Evolutionary conservation across 2,113 vertebrate genomes (phyloP).

Genomic region (Monopterus albus): DNA sequence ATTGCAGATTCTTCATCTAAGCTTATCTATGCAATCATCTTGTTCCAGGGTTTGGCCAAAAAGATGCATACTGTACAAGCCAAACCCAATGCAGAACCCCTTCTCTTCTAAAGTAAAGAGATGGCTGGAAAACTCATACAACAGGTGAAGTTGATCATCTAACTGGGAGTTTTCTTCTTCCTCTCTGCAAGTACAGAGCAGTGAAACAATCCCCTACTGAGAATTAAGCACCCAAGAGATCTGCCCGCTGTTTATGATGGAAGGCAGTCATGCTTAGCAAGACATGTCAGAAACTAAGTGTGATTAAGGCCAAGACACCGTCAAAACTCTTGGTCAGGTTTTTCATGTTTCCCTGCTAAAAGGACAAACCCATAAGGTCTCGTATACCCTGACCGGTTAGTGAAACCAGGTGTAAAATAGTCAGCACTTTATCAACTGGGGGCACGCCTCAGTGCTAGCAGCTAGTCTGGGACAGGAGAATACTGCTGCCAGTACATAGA

Average conservation of each 20-base stretch:
- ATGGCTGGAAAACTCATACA: not conserved
- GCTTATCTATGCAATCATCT: not conserved
- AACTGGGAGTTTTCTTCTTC: not conserved
- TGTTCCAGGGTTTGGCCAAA: not conserved
- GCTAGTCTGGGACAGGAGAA: not conserved
- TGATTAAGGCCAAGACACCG: slow-evolving; percentile 15
- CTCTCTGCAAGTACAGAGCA: slow-evolving; percentile 15
- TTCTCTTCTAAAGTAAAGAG: not conserved
- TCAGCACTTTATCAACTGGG: slow-evolving; percentile 25
- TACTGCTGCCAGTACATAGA: not conserved
- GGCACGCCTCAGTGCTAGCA: not conserved
- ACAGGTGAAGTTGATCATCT: not conserved
- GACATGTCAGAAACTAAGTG: slow-evolving; percentile 32
- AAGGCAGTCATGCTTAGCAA: slow-evolving; percentile 36
- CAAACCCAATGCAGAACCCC: not conserved
- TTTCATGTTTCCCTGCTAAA: slow-evolving; percentile 30
- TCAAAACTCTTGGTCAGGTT: slow-evolving; percentile 1
- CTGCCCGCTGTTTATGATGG: slow-evolving; percentile 23
- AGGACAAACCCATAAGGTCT: slow-evolving; percentile 12
- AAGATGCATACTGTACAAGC: not conserved
- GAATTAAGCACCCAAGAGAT: slow-evolving; percentile 24
- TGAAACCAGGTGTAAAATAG: slow-evolving; percentile 5
- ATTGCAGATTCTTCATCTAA: not conserved
- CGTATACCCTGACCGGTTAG: slow-evolving; percentile 29
- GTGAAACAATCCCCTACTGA: slow-evolving; percentile 26